These are phyloP conservation scores for Trematomus loennbergii DNA, from an alignment of 2,113 vertebrate species.

Conservation along the genomic window DNA sequence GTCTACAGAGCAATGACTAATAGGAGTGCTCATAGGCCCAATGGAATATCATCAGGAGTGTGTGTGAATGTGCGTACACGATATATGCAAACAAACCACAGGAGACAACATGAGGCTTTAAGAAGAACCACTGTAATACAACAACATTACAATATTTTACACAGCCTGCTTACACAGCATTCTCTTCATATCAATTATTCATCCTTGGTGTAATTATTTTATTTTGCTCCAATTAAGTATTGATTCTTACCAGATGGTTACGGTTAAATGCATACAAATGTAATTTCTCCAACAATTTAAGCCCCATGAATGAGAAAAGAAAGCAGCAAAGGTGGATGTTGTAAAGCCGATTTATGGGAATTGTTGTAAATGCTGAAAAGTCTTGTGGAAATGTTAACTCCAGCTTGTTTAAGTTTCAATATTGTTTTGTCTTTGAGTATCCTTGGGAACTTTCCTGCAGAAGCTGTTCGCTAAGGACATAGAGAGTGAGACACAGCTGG, in stretches of 20 bases:
- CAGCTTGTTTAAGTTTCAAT: background rate
- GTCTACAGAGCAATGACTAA: slow-evolving; percentile 53
- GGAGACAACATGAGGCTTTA: slow-evolving; percentile 26
- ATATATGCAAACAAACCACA: slow-evolving; percentile 29
- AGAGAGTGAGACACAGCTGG: no score
- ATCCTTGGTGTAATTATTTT: slow-evolving; percentile 33
- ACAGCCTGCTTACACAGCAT: slow-evolving; percentile 26
- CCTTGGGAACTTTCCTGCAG: background rate
- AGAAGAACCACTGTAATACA: slow-evolving; percentile 8
- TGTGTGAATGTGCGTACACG: background rate
- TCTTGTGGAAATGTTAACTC: slow-evolving; percentile 1
- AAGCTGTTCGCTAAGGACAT: slow-evolving; percentile 4
- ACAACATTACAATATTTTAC: slow-evolving; percentile 12
- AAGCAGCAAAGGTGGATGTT: slow-evolving; percentile 4
- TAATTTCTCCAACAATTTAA: slow-evolving; percentile 29
- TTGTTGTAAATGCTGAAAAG: background rate
- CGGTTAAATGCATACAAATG: slow-evolving; percentile 9
- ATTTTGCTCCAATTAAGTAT: slow-evolving; percentile 48
- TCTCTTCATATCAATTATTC: slow-evolving; percentile 18
- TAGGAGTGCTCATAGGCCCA: slow-evolving; percentile 59
- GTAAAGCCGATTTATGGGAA: background rate
- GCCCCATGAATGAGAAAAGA: background rate
- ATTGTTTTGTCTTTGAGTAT: slow-evolving; percentile 12
- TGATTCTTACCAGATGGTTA: slow-evolving; percentile 46
- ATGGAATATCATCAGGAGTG: slow-evolving; percentile 44